Conservation (phyloP, 1,140 invertebrate genomes). For the Euwallacea similis region DNA sequence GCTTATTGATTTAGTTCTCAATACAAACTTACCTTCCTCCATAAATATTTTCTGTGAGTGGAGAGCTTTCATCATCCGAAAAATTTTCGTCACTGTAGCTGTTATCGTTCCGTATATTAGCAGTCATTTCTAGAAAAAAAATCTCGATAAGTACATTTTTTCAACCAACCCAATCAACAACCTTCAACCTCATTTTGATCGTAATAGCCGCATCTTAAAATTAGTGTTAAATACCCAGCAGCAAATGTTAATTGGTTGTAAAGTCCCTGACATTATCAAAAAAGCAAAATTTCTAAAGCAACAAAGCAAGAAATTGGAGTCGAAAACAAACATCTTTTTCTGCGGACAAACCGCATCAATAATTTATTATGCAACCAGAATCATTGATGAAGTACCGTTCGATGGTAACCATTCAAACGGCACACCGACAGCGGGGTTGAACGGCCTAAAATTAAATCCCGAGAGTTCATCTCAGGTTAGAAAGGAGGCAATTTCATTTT, state of each 20-base stretch:
- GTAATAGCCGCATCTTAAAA: too few relatives aligned
- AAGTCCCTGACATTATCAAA: not conserved
- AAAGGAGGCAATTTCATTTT: slow-evolving; percentile 30
- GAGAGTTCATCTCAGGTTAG: slow-evolving; percentile 23
- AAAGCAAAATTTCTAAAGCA: not conserved
- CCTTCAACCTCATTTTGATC: too few relatives aligned
- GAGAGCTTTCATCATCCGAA: slow-evolving; percentile 82
- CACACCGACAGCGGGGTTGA: slow-evolving; percentile 7
- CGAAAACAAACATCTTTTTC: not conserved
- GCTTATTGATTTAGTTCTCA: too few relatives aligned
- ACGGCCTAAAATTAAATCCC: slow-evolving; percentile 26
- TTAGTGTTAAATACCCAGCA: too few relatives aligned
- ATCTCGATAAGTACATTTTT: not conserved
- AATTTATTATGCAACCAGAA: not conserved
- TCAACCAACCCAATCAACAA: too few relatives aligned
- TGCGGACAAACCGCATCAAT: not conserved
- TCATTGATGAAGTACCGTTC: slow-evolving; percentile 6
- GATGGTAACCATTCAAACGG: slow-evolving; percentile 4
- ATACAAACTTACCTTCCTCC: slow-evolving; percentile 72
- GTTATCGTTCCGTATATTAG: slow-evolving; percentile 62
- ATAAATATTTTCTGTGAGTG: slow-evolving; percentile 80
- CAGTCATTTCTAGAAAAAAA: slow-evolving; percentile 56
- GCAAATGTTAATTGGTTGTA: not conserved
- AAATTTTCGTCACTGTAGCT: slow-evolving; percentile 72
- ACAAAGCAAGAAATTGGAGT: not conserved